These are phyloP conservation scores for Drosophila sulfurigaster DNA, from an alignment of 1,140 invertebrate genomes.

Conservation along the genomic window DNA sequence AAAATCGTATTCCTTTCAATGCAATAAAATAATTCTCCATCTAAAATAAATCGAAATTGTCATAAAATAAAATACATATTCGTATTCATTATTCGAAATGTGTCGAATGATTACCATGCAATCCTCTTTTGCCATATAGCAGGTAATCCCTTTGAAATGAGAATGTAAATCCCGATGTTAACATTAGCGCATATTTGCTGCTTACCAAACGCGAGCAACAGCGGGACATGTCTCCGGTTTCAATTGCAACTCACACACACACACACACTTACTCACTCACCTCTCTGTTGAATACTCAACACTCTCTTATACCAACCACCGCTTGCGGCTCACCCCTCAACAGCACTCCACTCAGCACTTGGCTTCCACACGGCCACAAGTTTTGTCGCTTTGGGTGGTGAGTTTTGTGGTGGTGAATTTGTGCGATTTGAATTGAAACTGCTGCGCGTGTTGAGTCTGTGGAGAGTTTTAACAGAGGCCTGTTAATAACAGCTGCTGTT, in stretches of 20 bases:
- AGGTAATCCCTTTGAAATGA: slow-evolving; percentile 5
- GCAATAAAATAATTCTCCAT: too few species aligned
- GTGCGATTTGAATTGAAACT: slow-evolving; percentile 42
- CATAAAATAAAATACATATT: neutral
- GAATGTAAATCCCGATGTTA: slow-evolving; percentile 35
- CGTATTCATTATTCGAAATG: neutral
- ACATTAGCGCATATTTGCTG: slow-evolving; percentile 31
- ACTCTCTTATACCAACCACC: slow-evolving; percentile 28
- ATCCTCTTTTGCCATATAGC: neutral
- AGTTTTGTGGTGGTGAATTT: slow-evolving; percentile 52
- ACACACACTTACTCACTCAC: too few species aligned
- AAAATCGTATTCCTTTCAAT: too few species aligned
- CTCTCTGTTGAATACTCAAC: neutral
- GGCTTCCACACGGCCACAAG: slow-evolving; percentile 63
- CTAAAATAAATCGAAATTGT: too few species aligned
- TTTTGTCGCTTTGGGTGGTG: slow-evolving; percentile 54
- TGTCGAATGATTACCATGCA: neutral
- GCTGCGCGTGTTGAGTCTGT: slow-evolving; percentile 11
- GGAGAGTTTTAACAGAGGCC: slow-evolving; percentile 37
- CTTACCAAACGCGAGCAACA: slow-evolving; percentile 12
- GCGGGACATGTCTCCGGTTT: slow-evolving; percentile 16
- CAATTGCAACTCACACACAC: slow-evolving; percentile 12
- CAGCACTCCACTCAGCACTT: neutral
- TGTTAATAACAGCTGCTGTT: slow-evolving; percentile 23
- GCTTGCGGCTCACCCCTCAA: neutral